phyloP scores from a whole-genome alignment of 53 echinoderm and acorn worm species.

The Crossaster papposus region DNA sequence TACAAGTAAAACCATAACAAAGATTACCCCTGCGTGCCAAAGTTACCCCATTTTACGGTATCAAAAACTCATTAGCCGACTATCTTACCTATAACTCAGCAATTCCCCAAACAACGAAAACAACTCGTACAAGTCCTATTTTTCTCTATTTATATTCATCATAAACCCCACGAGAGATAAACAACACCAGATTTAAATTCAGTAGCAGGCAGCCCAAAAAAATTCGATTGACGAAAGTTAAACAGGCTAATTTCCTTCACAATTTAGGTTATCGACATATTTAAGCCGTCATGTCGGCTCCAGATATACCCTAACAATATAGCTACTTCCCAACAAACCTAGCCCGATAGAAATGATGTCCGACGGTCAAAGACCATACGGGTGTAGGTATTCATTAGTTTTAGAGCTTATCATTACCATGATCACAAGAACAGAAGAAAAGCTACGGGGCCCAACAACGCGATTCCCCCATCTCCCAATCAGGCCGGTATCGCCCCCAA shows the following conservation, averaged over 20 bases:
- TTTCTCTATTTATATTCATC: no score
- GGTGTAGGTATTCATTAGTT: constrained; percentile 10
- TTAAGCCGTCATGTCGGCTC: background rate
- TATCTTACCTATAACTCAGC: no score
- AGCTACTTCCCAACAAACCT: background rate
- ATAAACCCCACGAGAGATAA: background rate
- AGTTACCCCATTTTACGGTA: no score
- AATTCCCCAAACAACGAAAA: no score
- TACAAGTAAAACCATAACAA: no score
- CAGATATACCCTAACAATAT: background rate
- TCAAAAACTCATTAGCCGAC: no score
- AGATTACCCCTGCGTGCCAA: no score
- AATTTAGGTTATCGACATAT: background rate
- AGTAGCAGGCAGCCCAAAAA: background rate
- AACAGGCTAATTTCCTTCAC: background rate
- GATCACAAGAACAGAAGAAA: background rate
- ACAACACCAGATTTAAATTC: background rate
- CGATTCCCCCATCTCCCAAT: background rate
- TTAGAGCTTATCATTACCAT: constrained; percentile 11
- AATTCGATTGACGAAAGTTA: background rate
- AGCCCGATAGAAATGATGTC: background rate
- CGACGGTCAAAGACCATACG: background rate
- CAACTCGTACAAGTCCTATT: no score
- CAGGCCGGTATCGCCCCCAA: background rate
- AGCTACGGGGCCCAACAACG: background rate